A percentile compares a stretch with the other conserved stretches of the same genome.
Evolutionary conservation across 2,888 invertebrate species (phyloP).

Genomic region (Apeira syringaria): DNA sequence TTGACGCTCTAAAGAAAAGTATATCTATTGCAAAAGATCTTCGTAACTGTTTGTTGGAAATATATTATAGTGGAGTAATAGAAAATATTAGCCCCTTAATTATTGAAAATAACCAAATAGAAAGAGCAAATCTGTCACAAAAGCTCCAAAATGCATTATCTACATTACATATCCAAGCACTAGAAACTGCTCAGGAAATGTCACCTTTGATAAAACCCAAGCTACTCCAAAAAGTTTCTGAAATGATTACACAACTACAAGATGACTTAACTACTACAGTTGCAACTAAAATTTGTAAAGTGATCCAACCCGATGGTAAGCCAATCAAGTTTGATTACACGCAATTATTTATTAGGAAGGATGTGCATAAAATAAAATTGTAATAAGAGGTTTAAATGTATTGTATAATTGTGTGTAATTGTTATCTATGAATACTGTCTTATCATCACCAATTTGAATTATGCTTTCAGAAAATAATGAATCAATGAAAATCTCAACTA

Average conservation of each 20-base stretch:
- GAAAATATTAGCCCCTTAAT: constrained; percentile 19
- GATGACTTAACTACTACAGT: constrained; percentile 41
- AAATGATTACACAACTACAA: constrained; percentile 48
- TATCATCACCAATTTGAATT: too few species aligned
- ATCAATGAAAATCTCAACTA: constrained; percentile 37
- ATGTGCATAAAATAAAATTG: too few species aligned
- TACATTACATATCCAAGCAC: constrained; percentile 37
- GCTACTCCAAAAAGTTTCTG: constrained; percentile 39
- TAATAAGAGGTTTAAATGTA: too few species aligned
- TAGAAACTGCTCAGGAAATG: constrained; percentile 40
- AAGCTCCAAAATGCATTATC: constrained; percentile 40
- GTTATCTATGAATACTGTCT: too few species aligned
- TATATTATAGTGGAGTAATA: constrained; percentile 12
- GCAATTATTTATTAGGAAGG: too few species aligned
- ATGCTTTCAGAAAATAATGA: constrained; percentile 36
- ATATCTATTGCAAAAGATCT: constrained; percentile 37
- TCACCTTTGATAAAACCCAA: constrained; percentile 29
- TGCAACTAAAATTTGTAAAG: constrained; percentile 24
- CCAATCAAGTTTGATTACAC: too few species aligned
- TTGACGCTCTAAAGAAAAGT: constrained; percentile 35
- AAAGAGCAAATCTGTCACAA: constrained; percentile 36
- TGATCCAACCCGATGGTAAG: constrained; percentile 27
- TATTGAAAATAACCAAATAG: constrained; percentile 15
- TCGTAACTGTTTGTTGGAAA: constrained; percentile 29
- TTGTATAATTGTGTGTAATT: too few species aligned